Percentiles rank a stretch among this genome's conserved stretches.
phyloP scores from a whole-genome alignment of 1,140 invertebrate species.

The Megalopta genalis region DNA sequence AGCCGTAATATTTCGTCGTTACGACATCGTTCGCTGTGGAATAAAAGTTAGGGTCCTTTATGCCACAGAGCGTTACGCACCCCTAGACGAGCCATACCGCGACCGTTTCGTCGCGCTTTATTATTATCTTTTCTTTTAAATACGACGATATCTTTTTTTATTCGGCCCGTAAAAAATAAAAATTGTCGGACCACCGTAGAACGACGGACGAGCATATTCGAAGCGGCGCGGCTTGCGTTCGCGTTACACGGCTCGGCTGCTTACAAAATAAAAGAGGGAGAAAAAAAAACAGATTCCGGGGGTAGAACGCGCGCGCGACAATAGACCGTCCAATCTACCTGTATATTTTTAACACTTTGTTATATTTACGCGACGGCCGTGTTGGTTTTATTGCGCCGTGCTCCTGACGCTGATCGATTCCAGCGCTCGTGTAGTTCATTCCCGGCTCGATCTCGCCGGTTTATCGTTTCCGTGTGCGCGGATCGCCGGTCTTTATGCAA shows the following conservation, averaged over 20 bases:
- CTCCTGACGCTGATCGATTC: neutral
- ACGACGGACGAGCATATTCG: neutral
- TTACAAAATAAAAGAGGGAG: neutral
- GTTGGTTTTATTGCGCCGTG: neutral
- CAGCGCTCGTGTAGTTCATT: neutral
- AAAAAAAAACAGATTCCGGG: neutral
- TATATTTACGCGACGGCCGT: neutral
- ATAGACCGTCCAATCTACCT: neutral
- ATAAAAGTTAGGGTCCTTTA: conserved; percentile 55
- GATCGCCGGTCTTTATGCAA: no score
- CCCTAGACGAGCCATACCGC: conserved; percentile 19
- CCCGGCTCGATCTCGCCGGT: neutral
- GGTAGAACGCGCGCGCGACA: neutral
- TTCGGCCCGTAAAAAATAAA: conserved; percentile 16
- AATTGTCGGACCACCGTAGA: neutral
- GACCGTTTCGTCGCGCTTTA: conserved; percentile 40
- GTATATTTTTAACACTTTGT: neutral
- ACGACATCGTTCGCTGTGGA: conserved; percentile 21
- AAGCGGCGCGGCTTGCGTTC: no score
- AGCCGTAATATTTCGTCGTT: conserved; percentile 20
- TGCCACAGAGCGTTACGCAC: conserved; percentile 8
- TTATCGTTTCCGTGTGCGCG: no score
- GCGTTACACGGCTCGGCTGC: neutral
- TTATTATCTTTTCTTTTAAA: conserved; percentile 41
- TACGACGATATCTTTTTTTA: conserved; percentile 12